Percentiles rank a stretch among this genome's conserved stretches.
phyloP scores from a whole-genome alignment of 2,113 vertebrate genomes.

The Calidris pygmaea region DNA sequence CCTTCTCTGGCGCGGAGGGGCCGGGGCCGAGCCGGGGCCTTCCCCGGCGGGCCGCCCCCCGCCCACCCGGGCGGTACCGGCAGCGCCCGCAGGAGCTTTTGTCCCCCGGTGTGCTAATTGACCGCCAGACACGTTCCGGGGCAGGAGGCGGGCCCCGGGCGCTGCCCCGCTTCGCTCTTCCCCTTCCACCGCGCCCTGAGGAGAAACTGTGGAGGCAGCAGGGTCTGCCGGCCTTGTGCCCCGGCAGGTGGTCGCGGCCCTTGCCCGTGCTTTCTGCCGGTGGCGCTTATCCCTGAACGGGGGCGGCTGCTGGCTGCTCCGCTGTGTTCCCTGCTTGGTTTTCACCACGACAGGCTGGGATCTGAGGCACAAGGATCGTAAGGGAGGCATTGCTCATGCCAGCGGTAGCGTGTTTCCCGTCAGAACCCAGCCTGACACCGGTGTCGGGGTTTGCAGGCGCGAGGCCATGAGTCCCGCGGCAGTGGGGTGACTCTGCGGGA shows the following conservation, averaged over 20 bases:
- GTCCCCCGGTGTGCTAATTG: no score
- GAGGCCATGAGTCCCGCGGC: neutral
- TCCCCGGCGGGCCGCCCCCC: accelerated
- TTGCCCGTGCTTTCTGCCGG: accelerated
- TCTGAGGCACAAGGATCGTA: accelerated
- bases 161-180: accelerated
- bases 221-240: accelerated
- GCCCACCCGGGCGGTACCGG: no score
- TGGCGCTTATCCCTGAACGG: accelerated
- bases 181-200: neutral
- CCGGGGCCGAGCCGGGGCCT: accelerated
- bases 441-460: accelerated
- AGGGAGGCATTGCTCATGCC: neutral
- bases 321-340: neutral
- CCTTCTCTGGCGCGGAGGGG: neutral
- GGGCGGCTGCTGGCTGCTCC: no score
- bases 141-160: no score
- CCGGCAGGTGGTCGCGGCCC: accelerated
- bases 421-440: no score
- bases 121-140: no score
- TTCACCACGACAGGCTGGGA: accelerated
- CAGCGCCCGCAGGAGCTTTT: no score
- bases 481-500: accelerated
- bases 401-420: accelerated
- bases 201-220: neutral